Base-by-base conservation (phyloP, 2,797 vertebrate genomes). In the Gadopsis bispinosus region DNA sequence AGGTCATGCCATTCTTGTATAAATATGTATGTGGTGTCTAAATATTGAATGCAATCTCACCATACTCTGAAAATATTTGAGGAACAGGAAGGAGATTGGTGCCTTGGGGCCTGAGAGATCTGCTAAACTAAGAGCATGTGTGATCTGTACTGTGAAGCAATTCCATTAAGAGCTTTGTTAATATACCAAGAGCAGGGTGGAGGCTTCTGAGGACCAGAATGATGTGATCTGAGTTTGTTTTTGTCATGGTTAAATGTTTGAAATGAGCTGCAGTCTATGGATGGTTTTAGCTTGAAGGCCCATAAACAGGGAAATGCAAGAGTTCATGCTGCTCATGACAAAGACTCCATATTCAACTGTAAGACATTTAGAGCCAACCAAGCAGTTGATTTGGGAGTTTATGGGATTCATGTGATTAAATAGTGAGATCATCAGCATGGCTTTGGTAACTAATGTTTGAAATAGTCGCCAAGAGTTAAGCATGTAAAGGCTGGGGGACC, bases 321-420 rank as follows among this genome's bases (percentile, higher is more conserved):
- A 41, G 53, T 69, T 7, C 10, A 43, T 10, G 26, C 8, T n/a
- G 48, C 39, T 35, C 31, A 45, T 33, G 50, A 26, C 19, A 35
- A 53, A 65, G 54, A 56, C 31, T 53, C 11, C n/a, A 12, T n/a
- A 54, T 73, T 58, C 3, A 69, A 64, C 19, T 75, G 17, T 48
- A 22, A n/a, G 54, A 56, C 5, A 11, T 73, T 77, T 64, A 13
- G 17, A 58, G 3, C 20, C n/a, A 59, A 41, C 17, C 16, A 56
- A 61, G 6, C 0, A 26, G 26, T 56, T 56, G 10, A 47, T 54
- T 35, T 14, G 31, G 1, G n/a, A 37, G 71, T 70, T 62, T 16
- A 53, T 22, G n/a, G 19, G n/a, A 62, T 79, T 51, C 6, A 14
- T 10, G 19, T 20, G 17, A 45, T 59, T 7, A 41, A n/a, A 33